phyloP scores from a whole-genome alignment of 2,797 vertebrate species.

The Sphenodon punctatus region DNA sequence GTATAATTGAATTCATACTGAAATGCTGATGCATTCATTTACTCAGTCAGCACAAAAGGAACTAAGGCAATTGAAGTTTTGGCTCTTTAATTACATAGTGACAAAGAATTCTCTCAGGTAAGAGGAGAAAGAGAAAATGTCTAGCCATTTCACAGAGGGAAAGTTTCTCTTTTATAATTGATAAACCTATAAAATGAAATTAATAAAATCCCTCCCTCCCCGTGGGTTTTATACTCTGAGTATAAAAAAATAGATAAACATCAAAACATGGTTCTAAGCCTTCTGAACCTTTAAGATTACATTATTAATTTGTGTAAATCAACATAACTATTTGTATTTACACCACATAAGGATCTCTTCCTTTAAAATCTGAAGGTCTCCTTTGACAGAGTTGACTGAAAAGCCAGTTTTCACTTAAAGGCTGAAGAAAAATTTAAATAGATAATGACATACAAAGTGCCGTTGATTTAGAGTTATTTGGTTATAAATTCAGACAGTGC shows the following conservation, averaged over 20 bases:
- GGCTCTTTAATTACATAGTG: conserved; percentile 39
- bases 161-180: neutral
- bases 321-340: conserved; percentile 1
- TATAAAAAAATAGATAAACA: no score
- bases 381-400: neutral
- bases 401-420: neutral
- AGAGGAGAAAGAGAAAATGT: conserved; percentile 16
- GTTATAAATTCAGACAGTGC: neutral
- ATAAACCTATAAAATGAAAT: conserved; percentile 36
- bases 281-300: neutral
- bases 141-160: conserved; percentile 39
- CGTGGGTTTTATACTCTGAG: neutral
- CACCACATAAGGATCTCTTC: conserved; percentile 19
- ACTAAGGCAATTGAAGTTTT: conserved; percentile 22
- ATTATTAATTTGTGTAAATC: conserved; percentile 20
- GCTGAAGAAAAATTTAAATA: neutral
- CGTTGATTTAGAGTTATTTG: neutral
- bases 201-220: conserved; percentile 28
- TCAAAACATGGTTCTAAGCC: conserved; percentile 3
- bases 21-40: conserved; percentile 27
- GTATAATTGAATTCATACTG: conserved; percentile 25
- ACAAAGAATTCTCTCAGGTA: conserved; percentile 49
- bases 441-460: neutral
- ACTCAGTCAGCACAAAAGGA: conserved; percentile 28
- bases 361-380: neutral